Base-by-base conservation (phyloP, 2,888 invertebrate genomes). In the Omphaloscelis lunosa region DNA sequence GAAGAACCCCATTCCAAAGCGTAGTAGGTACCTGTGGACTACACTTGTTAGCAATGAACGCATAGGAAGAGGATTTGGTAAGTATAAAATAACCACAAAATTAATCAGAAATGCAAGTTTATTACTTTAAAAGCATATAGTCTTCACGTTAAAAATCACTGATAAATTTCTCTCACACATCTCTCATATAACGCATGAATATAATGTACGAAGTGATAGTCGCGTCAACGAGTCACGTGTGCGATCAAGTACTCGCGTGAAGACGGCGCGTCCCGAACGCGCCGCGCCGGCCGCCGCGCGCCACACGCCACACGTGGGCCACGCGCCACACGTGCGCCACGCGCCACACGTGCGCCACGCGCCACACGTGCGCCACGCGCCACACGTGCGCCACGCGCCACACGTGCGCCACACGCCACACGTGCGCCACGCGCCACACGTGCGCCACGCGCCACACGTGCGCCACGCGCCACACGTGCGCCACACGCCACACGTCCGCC, bases 101-200 rank as follows among this genome's bases (percentile, higher is more conserved):
- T 62, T 79, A 90, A 86, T 94, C 90, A 88, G 93, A 95, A 95
- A 95, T 95, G 95, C 95, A 94, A 92, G 93, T 94, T 94, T 95
- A 95, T 95, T 95, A 94, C 93, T 94, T 94, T 89, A 92, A 93
- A 95, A 95, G 95, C 95, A 93, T 93, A 93, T 93, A 93, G 93
- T 95, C 92, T 94, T 92, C 92, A 91, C 90, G 90, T 90, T 91
- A 91, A 93, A 92, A 89, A 81, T 84, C 88, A 91, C 91, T 91
- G 93, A 92, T 91, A 90, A 89, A 90, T 88, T 87, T 83, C 87
- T 89, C 86, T 89, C 89, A 88, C 86, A 90, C 89, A 83, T 86
- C 80, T 83, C 84, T 83, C 83, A 71, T 82, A 79, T 79, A 82
- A 72, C 70, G 75, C 73, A 89, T 77, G 70, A 78, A 84, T 83